Evolutionary conservation across 2,113 vertebrate genomes (phyloP), one percentile per base, ranked within the genome.

Genomic region (Phrynosoma blainvillii): DNA sequence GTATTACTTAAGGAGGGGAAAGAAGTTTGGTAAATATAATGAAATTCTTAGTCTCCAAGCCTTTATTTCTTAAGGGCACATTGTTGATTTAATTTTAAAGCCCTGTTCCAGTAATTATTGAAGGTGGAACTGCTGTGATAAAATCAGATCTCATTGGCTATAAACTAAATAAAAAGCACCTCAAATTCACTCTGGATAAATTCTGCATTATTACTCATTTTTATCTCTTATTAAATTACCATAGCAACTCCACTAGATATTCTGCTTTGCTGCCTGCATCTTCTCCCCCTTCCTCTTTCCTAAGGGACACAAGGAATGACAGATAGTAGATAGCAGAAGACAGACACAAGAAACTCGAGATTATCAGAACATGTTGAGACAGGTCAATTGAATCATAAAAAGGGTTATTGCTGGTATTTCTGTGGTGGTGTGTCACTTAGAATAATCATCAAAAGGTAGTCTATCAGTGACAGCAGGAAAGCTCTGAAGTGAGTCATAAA

Each of bases 101-200:
- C 66, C 42, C 30, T 90, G 83, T 90, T 82, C 66, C 2, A 71
- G 25, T 79, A 91, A 88, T 84, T 81, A 66, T 68, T 47, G 3
- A 47, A 79, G 20, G 18, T 85, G 82, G 65, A 88, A 89, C 9
- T 80, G 25, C 25, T 76, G 3, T 79, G 86, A 85, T 85, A 89
- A 91, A 88, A 85, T 79, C 52, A 84, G 40, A 59, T 27, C 1
- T 73, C 76, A 79, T 30, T 86, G 59, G 20, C 47, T 84, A 84
- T 52, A 74, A 82, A 87, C 87, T 84, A 87, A 87, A 89, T 74
- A 12, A 65, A 91, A 91, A 90, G 68, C 84, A 89, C 68, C 52
- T 36, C 59, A 89, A 87, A 75, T 84, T 85, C 18, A 76, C 27
- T 36, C 66, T 75, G 13, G 65, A 78, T 89, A 80, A 47, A 71